Evolutionary conservation across 2,888 invertebrate genomes (phyloP).

Genomic region (Pachliopta kotzebuea): DNA sequence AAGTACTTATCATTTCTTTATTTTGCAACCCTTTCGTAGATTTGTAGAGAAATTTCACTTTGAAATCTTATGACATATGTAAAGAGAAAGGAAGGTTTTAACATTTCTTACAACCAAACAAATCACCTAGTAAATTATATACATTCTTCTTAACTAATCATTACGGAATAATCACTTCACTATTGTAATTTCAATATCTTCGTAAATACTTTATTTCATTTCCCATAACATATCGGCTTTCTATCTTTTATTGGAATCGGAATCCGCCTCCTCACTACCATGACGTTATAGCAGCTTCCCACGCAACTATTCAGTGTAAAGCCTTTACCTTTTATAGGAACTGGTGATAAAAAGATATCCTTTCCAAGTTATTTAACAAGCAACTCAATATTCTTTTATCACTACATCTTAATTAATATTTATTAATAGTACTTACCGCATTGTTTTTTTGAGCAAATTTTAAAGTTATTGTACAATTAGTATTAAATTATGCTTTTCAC

Average conservation of each 20-base stretch:
- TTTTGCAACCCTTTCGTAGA: neutral
- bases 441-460: neutral
- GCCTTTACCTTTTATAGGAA: conserved; percentile 5
- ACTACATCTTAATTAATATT: neutral
- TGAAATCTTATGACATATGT: neutral
- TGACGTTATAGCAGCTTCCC: conserved; percentile 19
- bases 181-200: neutral
- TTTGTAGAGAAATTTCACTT: neutral
- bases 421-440: neutral
- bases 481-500: neutral
- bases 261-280: conserved; percentile 6
- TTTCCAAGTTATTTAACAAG: neutral
- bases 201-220: neutral
- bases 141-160: no score
- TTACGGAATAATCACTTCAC: no score
- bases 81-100: neutral
- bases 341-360: neutral
- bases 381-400: neutral
- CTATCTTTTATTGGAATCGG: conserved; percentile 11
- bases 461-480: neutral
- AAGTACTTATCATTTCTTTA: neutral
- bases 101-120: no score
- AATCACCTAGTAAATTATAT: no score
- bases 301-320: conserved; percentile 8
- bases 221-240: neutral